Evolutionary conservation across 2,888 invertebrate genomes (phyloP).

Genomic region (Fissipunctia ypsillon): DNA sequence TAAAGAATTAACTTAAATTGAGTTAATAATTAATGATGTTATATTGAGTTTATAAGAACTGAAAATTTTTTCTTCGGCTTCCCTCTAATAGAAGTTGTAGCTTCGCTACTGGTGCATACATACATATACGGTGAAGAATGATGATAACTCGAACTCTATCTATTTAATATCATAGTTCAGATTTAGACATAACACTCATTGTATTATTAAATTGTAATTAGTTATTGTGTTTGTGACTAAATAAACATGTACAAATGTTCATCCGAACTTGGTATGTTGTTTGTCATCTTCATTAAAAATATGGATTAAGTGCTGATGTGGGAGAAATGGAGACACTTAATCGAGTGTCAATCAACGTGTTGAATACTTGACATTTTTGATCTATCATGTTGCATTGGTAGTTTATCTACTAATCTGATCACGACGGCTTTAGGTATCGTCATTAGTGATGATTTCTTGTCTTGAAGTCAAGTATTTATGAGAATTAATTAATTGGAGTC

Average conservation of each 20-base stretch:
- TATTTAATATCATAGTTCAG: neutral
- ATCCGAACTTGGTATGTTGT: neutral
- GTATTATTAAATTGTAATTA: conserved; percentile 10
- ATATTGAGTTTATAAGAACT: no score
- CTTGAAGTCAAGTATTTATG: neutral
- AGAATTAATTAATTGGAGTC: conserved; percentile 1
- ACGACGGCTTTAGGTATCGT: neutral
- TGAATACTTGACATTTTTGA: conserved; percentile 46
- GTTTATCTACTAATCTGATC: conserved; percentile 18
- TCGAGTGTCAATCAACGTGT: conserved; percentile 37
- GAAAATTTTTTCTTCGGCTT: no score
- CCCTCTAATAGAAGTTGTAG: no score
- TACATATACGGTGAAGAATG: neutral
- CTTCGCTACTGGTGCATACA: no score
- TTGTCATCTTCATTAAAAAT: conserved; percentile 20
- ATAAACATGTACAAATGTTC: conserved; percentile 6
- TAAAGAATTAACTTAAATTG: no score
- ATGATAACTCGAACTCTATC: neutral
- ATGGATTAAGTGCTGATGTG: conserved; percentile 23
- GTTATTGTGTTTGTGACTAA: neutral
- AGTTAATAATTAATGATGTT: no score
- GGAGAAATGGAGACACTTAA: conserved; percentile 20
- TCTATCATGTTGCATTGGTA: conserved; percentile 34
- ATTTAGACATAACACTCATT: conserved; percentile 9
- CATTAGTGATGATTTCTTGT: conserved; percentile 21